phyloP scores from a whole-genome alignment of 2,797 vertebrate genomes.

The Poliocrania exsul region DNA sequence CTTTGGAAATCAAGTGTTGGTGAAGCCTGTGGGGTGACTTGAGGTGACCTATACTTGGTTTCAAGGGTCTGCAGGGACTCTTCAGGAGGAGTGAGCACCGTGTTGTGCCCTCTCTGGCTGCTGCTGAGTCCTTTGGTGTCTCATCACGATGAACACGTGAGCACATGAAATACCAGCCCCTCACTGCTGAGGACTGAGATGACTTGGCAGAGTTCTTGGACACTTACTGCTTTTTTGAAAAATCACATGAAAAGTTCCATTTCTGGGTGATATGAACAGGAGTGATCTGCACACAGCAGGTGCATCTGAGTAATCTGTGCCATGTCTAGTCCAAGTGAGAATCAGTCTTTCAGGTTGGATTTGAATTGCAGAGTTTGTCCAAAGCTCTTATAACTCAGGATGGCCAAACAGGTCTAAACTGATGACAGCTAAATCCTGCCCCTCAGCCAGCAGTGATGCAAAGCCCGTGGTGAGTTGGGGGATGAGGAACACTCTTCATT shows the following conservation, averaged over 20 bases:
- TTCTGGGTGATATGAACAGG: background rate
- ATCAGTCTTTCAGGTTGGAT: background rate
- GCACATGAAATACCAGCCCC: fast-evolving
- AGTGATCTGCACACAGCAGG: background rate
- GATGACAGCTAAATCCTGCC: background rate
- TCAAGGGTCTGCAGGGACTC: conserved; percentile 67
- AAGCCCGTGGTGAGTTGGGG: background rate
- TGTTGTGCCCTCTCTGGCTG: fast-evolving
- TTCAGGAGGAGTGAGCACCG: background rate
- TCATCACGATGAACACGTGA: fast-evolving
- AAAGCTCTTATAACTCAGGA: background rate
- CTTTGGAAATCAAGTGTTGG: conserved; percentile 69
- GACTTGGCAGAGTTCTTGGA: fast-evolving
- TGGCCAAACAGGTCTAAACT: background rate
- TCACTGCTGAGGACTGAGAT: fast-evolving
- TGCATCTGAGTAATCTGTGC: background rate
- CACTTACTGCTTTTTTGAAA: background rate
- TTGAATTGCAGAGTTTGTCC: background rate
- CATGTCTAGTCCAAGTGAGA: background rate
- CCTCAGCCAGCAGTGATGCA: background rate
- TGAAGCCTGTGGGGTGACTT: conserved; percentile 49
- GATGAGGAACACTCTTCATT: background rate
- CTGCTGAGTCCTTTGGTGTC: background rate
- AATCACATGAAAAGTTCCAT: background rate
- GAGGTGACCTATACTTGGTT: conserved; percentile 69